A percentile compares a stretch with the other conserved stretches of the same genome.
Evolutionary conservation across 2,797 vertebrate genomes (phyloP).

Genomic region (Monodelphis domestica): DNA sequence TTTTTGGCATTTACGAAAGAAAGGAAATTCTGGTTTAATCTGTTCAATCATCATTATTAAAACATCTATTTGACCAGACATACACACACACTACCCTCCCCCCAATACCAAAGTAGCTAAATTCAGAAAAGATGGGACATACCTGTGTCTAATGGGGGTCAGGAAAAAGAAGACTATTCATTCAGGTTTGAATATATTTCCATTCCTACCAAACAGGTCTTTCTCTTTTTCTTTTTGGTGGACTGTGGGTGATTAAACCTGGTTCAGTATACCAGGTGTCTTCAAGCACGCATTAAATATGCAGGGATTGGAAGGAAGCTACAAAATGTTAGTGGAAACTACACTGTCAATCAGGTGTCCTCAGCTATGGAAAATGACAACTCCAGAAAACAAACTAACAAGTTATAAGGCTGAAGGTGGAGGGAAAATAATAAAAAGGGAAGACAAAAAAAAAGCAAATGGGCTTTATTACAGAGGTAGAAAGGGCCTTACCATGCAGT

Average conservation of each 20-base stretch:
- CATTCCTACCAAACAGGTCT: conserved; percentile 63
- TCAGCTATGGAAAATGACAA: background rate
- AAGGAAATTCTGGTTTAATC: background rate
- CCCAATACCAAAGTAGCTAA: background rate
- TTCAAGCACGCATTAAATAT: conserved; percentile 1
- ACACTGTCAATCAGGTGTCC: background rate
- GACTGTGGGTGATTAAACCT: conserved; percentile 33
- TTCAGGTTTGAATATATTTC: background rate
- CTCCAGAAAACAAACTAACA: background rate
- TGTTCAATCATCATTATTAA: background rate
- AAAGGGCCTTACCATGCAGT: conserved; percentile 93
- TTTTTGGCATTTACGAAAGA: background rate
- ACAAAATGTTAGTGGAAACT: background rate
- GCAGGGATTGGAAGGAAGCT: background rate
- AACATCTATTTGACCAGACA: conserved; percentile 20
- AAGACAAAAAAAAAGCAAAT: background rate
- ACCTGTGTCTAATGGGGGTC: background rate
- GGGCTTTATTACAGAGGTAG: conserved; percentile 68
- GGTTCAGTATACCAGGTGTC: background rate
- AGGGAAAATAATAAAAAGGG: background rate
- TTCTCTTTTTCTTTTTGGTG: background rate
- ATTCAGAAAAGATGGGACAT: background rate
- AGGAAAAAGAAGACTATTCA: background rate
- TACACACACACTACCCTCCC: background rate
- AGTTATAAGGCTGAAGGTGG: background rate